Conservation (phyloP, 2,888 invertebrate species). For the Ormyrus thymus region DNA sequence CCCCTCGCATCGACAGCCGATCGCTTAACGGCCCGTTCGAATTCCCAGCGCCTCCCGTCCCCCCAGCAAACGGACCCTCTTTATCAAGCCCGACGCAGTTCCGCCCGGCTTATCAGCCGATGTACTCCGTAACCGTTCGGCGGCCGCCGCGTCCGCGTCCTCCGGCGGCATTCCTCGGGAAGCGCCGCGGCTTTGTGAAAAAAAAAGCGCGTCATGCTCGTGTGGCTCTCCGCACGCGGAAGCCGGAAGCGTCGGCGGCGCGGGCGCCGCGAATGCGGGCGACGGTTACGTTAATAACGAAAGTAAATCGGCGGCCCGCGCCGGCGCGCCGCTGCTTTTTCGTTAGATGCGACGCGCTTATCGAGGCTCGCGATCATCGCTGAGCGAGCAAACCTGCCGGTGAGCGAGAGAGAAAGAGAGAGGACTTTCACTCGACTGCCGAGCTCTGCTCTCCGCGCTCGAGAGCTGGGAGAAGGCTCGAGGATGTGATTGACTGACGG, state of each 20-base stretch:
- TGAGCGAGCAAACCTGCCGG: not conserved
- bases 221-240: conserved; percentile 33
- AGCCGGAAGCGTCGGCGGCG: conserved; percentile 30
- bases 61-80: too few species aligned
- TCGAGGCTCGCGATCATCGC: not conserved
- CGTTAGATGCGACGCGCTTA: not conserved
- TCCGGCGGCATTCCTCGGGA: not conserved
- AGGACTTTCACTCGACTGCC: conserved; percentile 28
- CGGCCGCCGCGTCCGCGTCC: too few species aligned
- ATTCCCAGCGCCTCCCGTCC: too few species aligned
- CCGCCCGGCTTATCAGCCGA: too few species aligned
- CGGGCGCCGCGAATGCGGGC: conserved; percentile 2
- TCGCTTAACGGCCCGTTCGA: too few species aligned
- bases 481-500: too few species aligned
- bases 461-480: too few species aligned
- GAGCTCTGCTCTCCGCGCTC: too few species aligned
- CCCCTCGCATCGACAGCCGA: too few species aligned
- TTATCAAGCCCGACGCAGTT: too few species aligned
- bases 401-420: not conserved
- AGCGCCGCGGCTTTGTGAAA: not conserved
- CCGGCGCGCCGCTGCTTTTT: not conserved
- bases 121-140: too few species aligned
- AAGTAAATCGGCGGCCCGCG: conserved; percentile 38
- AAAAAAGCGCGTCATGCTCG: conserved; percentile 38
- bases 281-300: conserved; percentile 54